Percentiles rank a stretch among this genome's conserved stretches.
phyloP scores from a whole-genome alignment of 2,888 invertebrate genomes.

The Clanis bilineata region DNA sequence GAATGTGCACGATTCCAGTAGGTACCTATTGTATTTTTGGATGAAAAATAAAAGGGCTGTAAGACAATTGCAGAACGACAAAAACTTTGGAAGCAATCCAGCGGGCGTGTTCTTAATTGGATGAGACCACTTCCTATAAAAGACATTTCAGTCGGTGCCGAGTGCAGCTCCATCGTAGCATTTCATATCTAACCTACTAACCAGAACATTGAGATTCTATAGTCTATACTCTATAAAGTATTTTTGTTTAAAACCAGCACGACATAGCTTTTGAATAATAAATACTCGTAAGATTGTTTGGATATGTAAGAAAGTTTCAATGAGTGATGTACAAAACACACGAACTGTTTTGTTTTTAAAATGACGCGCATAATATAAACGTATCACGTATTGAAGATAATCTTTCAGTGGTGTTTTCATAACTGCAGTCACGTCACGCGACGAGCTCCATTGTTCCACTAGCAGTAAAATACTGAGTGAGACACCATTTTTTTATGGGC shows the following conservation, averaged over 20 bases:
- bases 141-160: slow-evolving; percentile 51
- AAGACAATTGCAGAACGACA: slow-evolving; percentile 75
- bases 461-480: slow-evolving; percentile 45
- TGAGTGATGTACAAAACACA: not conserved
- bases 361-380: slow-evolving; percentile 31
- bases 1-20: too few relatives aligned
- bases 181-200: slow-evolving; percentile 34
- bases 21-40: too few relatives aligned
- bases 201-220: not conserved
- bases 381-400: slow-evolving; percentile 49
- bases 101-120: slow-evolving; percentile 76
- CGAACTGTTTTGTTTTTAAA: slow-evolving; percentile 26
- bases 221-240: too few relatives aligned
- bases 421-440: slow-evolving; percentile 54
- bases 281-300: not conserved
- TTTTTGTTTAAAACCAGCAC: too few relatives aligned
- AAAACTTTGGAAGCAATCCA: slow-evolving; percentile 75
- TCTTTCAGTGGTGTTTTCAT: slow-evolving; percentile 45
- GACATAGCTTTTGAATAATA: not conserved
- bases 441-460: slow-evolving; percentile 55
- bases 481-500: slow-evolving; percentile 45
- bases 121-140: slow-evolving; percentile 78
- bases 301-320: not conserved
- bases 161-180: slow-evolving; percentile 28
- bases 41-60: slow-evolving; percentile 56